Evolutionary conservation across 2,888 invertebrate genomes (phyloP).

Genomic region (Scotopteryx bipunctaria): DNA sequence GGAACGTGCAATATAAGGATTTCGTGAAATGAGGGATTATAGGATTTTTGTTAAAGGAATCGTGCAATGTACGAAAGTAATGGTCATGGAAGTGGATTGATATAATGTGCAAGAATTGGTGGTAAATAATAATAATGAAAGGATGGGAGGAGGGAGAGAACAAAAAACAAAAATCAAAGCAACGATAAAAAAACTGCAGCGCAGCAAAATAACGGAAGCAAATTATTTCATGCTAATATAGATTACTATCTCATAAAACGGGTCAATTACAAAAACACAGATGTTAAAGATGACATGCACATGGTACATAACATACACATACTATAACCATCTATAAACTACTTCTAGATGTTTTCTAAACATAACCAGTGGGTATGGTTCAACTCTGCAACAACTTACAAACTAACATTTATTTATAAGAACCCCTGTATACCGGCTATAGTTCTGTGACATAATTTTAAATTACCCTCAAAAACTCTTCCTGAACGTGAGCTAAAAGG

Average conservation of each 20-base stretch:
- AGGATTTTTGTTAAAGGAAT: no score
- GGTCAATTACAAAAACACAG: conserved; percentile 64
- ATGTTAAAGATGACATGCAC: conserved; percentile 49
- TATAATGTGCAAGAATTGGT: conserved; percentile 11
- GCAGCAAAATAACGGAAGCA: conserved; percentile 76
- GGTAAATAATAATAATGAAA: conserved; percentile 4
- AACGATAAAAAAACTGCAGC: conserved; percentile 70
- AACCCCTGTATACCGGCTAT: no score
- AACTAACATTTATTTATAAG: neutral
- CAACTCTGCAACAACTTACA: conserved; percentile 22
- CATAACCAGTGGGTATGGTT: conserved; percentile 28
- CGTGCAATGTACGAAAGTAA: no score
- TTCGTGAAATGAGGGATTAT: conserved; percentile 1
- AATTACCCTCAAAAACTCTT: no score
- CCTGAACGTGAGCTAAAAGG: no score
- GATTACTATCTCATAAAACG: conserved; percentile 36
- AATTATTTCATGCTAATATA: conserved; percentile 50
- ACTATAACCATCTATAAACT: conserved; percentile 25
- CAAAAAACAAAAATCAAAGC: conserved; percentile 75
- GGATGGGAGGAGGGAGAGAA: conserved; percentile 41
- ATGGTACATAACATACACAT: conserved; percentile 18
- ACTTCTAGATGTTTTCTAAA: conserved; percentile 7
- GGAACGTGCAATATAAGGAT: conserved; percentile 31
- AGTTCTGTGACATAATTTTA: no score
- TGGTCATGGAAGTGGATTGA: neutral